Percentiles rank a stretch among this genome's conserved stretches.
Conservation (phyloP, 2,888 invertebrate species). For the Hirtodrosophila duncani region DNA sequence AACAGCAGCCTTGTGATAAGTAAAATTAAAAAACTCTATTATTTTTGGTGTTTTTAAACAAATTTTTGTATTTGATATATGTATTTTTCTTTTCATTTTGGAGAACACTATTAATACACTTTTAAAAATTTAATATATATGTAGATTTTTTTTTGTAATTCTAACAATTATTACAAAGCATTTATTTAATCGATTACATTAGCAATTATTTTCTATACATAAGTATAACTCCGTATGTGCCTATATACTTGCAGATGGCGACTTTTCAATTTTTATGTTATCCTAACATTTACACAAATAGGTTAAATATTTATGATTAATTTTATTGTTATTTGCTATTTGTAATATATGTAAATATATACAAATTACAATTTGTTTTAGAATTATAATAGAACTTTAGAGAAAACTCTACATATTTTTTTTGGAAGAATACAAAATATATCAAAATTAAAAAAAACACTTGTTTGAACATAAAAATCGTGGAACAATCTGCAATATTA, state of each 20-base stretch:
- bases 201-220: conserved; percentile 20
- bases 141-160: too few species aligned
- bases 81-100: conserved; percentile 9
- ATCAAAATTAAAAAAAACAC: not conserved
- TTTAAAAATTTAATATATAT: too few species aligned
- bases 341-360: conserved; percentile 36
- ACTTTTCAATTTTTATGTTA: conserved; percentile 23
- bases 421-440: conserved; percentile 2
- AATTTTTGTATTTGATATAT: conserved; percentile 40
- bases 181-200: conserved; percentile 24
- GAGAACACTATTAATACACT: conserved; percentile 18
- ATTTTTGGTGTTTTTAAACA: conserved; percentile 38
- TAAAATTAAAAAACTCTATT: too few species aligned
- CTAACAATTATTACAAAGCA: conserved; percentile 36
- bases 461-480: conserved; percentile 1
- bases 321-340: conserved; percentile 4
- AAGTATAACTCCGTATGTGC: conserved; percentile 10
- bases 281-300: conserved; percentile 45
- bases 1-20: too few species aligned
- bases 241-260: conserved; percentile 21
- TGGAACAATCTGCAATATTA: not conserved
- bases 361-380: conserved; percentile 31
- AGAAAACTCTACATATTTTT: too few species aligned
- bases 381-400: conserved; percentile 6
- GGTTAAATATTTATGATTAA: conserved; percentile 15